Evolutionary conservation across 2,888 invertebrate genomes (phyloP).

Genomic region (Petrophora chlorosata): DNA sequence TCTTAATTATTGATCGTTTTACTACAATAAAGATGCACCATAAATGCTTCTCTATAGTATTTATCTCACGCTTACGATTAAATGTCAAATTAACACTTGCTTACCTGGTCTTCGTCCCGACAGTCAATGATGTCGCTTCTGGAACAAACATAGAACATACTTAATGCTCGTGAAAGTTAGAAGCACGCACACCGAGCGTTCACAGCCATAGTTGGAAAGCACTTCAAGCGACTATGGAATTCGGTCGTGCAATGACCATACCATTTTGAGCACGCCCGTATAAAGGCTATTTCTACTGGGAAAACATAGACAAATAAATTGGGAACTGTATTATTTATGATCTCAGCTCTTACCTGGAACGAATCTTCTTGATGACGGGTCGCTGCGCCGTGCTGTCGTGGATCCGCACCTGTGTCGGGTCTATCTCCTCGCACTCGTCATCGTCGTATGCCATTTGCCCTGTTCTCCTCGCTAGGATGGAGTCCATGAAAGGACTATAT

Average conservation of each 20-base stretch:
- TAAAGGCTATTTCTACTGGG: slow-evolving; percentile 10
- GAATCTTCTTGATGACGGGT: slow-evolving; percentile 86
- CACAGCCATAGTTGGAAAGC: slow-evolving; percentile 40
- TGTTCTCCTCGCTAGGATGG: slow-evolving; percentile 73
- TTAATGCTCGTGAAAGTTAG: slow-evolving; percentile 39
- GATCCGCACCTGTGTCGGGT: slow-evolving; percentile 90
- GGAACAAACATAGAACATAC: slow-evolving; percentile 42
- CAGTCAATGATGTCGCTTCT: slow-evolving; percentile 77
- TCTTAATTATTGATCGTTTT: slow-evolving; percentile 32
- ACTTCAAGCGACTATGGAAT: slow-evolving; percentile 38
- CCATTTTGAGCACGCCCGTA: slow-evolving; percentile 13
- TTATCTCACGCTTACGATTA: not conserved
- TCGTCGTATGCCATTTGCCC: slow-evolving; percentile 71
- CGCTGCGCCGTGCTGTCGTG: slow-evolving; percentile 90
- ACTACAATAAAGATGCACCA: slow-evolving; percentile 1
- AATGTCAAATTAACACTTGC: slow-evolving; percentile 39
- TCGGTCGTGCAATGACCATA: slow-evolving; percentile 35
- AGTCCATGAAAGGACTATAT: slow-evolving; percentile 86
- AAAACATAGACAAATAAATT: slow-evolving; percentile 28
- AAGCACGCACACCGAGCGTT: slow-evolving; percentile 38
- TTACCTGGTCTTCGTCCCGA: slow-evolving; percentile 70
- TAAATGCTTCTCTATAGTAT: not conserved
- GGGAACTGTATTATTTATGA: too few species aligned
- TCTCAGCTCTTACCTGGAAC: slow-evolving; percentile 83
- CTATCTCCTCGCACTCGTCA: slow-evolving; percentile 88